A percentile compares a stretch with the other conserved stretches of the same genome.
phyloP scores from a whole-genome alignment of 2,113 vertebrate species.

The Malurus cyaneus region DNA sequence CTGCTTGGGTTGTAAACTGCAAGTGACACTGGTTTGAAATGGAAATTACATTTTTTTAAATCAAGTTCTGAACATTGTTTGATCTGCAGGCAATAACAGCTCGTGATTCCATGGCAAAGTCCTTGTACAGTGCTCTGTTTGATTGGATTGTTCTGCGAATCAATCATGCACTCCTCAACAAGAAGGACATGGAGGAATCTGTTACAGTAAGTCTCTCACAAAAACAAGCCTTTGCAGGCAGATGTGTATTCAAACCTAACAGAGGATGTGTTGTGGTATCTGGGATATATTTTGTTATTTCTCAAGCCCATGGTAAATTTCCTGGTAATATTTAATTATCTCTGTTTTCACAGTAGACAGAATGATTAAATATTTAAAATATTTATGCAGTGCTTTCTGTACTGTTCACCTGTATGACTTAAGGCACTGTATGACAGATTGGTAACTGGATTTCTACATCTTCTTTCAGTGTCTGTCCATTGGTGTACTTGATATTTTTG shows the following conservation, averaged over 20 bases:
- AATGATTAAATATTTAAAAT: not conserved
- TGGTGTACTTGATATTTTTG: constrained; percentile 96
- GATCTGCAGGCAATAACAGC: constrained; percentile 89
- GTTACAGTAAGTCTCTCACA: constrained; percentile 79
- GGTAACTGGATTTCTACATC: not conserved
- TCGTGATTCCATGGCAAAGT: constrained; percentile 99
- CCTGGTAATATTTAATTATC: not conserved
- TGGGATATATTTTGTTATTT: not conserved
- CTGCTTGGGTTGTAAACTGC: not conserved
- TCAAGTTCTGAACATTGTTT: not conserved
- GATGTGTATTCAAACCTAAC: not conserved
- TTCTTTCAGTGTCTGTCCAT: constrained; percentile 89
- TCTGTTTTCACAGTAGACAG: not conserved
- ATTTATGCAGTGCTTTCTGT: not conserved
- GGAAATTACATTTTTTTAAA: not conserved
- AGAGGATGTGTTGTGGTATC: not conserved
- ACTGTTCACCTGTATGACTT: not conserved
- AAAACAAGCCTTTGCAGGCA: not conserved
- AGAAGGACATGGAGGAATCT: constrained; percentile 96
- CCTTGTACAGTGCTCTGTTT: constrained; percentile 96
- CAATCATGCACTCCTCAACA: constrained; percentile 97
- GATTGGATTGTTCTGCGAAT: constrained; percentile 99
- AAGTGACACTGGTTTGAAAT: not conserved
- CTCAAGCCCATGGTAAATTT: not conserved
- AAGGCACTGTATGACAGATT: not conserved